A percentile compares a stretch with the other conserved stretches of the same genome.
Evolutionary conservation across 2,797 vertebrate genomes (phyloP).

Genomic region (Ctenopoma multispine): DNA sequence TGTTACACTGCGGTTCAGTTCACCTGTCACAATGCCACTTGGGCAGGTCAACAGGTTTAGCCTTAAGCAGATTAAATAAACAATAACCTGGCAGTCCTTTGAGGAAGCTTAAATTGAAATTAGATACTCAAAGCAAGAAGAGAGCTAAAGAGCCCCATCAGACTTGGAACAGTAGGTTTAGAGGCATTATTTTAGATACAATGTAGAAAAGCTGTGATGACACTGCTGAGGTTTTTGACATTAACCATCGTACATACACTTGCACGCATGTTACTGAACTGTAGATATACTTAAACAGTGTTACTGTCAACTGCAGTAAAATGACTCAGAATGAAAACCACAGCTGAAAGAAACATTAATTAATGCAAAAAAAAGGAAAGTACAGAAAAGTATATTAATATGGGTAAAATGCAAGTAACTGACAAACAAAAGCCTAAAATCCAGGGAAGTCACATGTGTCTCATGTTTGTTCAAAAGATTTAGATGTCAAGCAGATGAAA

Average conservation of each 20-base stretch:
- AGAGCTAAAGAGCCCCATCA: not conserved
- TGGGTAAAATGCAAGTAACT: conserved; percentile 61
- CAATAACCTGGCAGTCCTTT: not conserved
- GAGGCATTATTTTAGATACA: not conserved
- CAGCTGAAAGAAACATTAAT: not conserved
- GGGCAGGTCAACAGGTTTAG: not conserved
- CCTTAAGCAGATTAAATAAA: not conserved
- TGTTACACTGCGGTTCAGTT: conserved; percentile 21
- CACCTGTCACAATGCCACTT: not conserved
- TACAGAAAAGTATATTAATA: not conserved
- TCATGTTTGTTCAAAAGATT: conserved; percentile 11
- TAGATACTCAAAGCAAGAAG: not conserved
- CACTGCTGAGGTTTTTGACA: not conserved
- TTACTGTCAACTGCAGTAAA: not conserved
- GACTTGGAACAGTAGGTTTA: not conserved
- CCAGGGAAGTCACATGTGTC: conserved; percentile 6
- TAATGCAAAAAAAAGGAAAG: conserved; percentile 1
- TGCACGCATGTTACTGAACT: not conserved
- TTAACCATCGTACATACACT: not conserved
- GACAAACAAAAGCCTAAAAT: conserved; percentile 24
- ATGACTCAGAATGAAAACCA: conserved; percentile 13
- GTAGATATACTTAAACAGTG: not conserved
- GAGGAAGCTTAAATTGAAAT: not conserved
- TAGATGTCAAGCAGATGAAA: conserved; percentile 12
- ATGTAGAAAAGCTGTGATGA: not conserved